These are phyloP conservation scores for Copidosoma floridanum DNA, from an alignment of 1,140 invertebrate genomes.

Conservation along the genomic window DNA sequence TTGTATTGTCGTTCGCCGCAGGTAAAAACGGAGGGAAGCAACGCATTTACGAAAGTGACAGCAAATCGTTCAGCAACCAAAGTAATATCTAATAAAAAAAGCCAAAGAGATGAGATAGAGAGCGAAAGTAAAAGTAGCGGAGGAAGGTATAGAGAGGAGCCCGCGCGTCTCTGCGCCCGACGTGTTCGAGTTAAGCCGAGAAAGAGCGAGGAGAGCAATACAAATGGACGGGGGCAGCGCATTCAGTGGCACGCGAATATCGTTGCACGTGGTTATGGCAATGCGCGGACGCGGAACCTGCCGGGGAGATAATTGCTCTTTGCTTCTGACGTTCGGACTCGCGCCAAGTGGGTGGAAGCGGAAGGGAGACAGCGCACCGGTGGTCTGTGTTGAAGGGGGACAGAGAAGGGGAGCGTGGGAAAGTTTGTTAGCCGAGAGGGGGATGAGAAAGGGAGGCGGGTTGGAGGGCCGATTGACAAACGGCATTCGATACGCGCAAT, in stretches of 20 bases:
- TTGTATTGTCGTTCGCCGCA: too few relatives aligned
- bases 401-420: too few relatives aligned
- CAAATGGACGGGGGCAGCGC: neutral
- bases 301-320: conserved; percentile 28
- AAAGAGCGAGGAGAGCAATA: neutral
- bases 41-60: too few relatives aligned
- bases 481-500: neutral
- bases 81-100: too few relatives aligned
- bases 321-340: conserved; percentile 24
- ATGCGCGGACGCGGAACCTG: conserved; percentile 18
- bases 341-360: conserved; percentile 1
- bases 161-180: conserved; percentile 18
- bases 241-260: conserved; percentile 23
- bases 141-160: too few relatives aligned
- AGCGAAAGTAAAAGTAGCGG: too few relatives aligned
- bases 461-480: neutral
- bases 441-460: neutral
- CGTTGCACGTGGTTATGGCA: conserved; percentile 27
- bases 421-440: too few relatives aligned
- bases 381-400: too few relatives aligned
- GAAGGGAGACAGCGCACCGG: too few relatives aligned
- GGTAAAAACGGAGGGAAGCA: too few relatives aligned
- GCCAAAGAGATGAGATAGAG: too few relatives aligned
- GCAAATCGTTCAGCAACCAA: too few relatives aligned
- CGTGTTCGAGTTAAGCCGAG: conserved; percentile 20